Evolutionary conservation across 2,888 invertebrate species (phyloP), one percentile per base, ranked within the genome.

Genomic region (Arctia plantaginis): DNA sequence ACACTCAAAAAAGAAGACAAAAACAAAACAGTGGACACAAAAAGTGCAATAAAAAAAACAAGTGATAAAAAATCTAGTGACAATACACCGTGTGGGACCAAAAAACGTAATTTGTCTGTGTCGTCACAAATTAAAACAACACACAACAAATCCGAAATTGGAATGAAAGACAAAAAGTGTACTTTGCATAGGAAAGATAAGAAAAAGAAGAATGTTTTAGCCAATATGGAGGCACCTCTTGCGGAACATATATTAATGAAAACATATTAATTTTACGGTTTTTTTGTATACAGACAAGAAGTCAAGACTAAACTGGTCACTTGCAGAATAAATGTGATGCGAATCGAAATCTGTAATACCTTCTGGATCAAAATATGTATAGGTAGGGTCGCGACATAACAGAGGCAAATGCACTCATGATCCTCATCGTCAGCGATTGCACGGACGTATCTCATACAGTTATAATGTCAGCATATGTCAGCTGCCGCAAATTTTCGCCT

Each of bases 121-220:
- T 90, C 94, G 13, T 88, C 92, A 3, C 95, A 94, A 89, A 91
- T 95, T 77, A 95, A 95, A 85, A 93, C 91, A 74, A 94, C 91
- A 35, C 94, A 95, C 72, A 95, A 95, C 76, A 95, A 95, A 90
- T 95, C 94, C 10, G 95, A 94, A 84, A 93, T 89, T 62, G 93
- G 94, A 78, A 90, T 92, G 20, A 95, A 95, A 85, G 89, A 90
- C 64, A 94, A 94, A 85, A 93, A 93, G 87, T 93, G 94, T 84
- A 89, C 87, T 51, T 86, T 93, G 81, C 92, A 91, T 82, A 93
- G 91, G 73, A 93, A 94, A 88, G 90, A 92, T 39, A 92, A 92
- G 72, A 89, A 87, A 73, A 87, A 89, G n/a, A 90, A 90, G 81
- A 91, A 90, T 76, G 91, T 90, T 35, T 90, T 95, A 82, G 88